phyloP scores from a whole-genome alignment of 2,888 invertebrate genomes.

The Dryobotodes eremita region DNA sequence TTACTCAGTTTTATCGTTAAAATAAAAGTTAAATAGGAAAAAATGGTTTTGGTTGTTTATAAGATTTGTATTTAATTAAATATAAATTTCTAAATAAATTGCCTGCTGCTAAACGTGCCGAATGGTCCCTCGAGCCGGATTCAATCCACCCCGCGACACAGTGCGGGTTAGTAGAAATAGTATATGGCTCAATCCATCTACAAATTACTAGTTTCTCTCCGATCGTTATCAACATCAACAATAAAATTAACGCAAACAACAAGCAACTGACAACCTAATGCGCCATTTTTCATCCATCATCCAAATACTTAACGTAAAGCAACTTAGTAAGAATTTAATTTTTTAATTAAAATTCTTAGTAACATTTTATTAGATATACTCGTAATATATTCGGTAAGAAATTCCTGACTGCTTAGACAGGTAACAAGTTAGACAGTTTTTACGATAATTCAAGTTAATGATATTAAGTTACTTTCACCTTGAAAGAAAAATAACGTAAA shows the following conservation, averaged over 20 bases:
- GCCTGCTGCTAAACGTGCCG: too few relatives aligned
- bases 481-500: neutral
- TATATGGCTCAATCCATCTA: neutral
- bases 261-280: neutral
- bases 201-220: neutral
- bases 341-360: constrained; percentile 21
- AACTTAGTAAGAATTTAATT: neutral
- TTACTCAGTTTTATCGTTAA: too few relatives aligned
- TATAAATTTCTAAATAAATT: too few relatives aligned
- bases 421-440: neutral
- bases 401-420: neutral
- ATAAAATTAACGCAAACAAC: neutral
- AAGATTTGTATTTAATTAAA: too few relatives aligned
- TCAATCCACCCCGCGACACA: neutral
- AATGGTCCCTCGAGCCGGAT: too few relatives aligned
- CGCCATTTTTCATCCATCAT: constrained; percentile 1
- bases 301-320: neutral
- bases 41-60: too few relatives aligned
- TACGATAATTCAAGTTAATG: neutral
- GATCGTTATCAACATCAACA: neutral
- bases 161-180: neutral
- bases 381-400: neutral
- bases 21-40: too few relatives aligned
- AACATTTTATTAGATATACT: neutral
- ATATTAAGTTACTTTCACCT: constrained; percentile 2